These are phyloP conservation scores for Cotesia glomerata DNA, from an alignment of 1,140 invertebrate genomes.

Conservation along the genomic window DNA sequence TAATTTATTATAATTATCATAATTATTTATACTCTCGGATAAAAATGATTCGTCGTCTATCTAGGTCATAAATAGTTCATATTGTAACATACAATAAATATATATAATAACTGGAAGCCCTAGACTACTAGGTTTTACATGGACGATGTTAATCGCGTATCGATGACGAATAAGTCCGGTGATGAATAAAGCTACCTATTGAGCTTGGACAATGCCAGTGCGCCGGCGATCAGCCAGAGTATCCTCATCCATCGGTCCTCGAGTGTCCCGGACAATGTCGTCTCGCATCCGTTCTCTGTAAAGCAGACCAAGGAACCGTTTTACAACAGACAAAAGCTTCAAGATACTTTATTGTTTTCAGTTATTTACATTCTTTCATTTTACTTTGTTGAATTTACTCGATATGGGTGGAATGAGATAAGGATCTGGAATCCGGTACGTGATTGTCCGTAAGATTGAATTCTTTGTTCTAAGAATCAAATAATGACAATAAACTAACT, in stretches of 20 bases:
- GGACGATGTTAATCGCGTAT: conserved; percentile 58
- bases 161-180: not conserved
- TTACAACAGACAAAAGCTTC: not conserved
- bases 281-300: conserved; percentile 11
- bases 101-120: conserved; percentile 61
- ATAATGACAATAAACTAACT: not conserved
- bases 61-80: conserved; percentile 61
- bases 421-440: not conserved
- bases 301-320: conserved; percentile 12
- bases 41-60: conserved; percentile 59
- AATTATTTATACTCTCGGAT: conserved; percentile 28
- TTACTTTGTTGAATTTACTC: not conserved
- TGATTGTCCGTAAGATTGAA: too few species aligned
- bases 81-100: conserved; percentile 38
- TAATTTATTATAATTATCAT: not conserved
- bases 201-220: conserved; percentile 9
- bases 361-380: not conserved
- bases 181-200: conserved; percentile 17
- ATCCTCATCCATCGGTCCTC: conserved; percentile 6
- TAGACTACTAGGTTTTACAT: conserved; percentile 64
- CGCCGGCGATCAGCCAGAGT: not conserved
- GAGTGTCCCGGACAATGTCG: not conserved
- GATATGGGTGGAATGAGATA: not conserved
- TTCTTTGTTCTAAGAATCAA: not conserved
- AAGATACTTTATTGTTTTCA: not conserved